Evolutionary conservation across 1,140 invertebrate species (phyloP).

Genomic region (Cotesia glomerata): DNA sequence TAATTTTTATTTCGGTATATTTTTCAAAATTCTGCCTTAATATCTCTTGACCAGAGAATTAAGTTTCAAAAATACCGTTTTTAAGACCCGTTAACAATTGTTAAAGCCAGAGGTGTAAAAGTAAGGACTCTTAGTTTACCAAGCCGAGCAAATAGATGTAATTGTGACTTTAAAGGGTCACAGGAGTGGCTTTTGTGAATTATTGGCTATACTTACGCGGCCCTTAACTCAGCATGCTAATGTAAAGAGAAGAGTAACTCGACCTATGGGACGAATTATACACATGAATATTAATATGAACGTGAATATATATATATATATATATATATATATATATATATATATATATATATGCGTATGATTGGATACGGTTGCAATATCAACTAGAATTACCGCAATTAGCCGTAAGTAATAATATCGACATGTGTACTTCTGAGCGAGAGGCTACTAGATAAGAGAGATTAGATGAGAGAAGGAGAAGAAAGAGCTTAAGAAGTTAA

Average conservation of each 20-base stretch:
- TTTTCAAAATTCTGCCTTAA: too few species aligned
- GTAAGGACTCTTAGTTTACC: neutral
- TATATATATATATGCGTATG: too few species aligned
- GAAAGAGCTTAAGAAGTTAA: neutral
- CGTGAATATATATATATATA: neutral
- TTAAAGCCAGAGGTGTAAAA: too few species aligned
- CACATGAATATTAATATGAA: neutral
- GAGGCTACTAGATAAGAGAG: neutral
- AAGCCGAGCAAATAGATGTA: neutral
- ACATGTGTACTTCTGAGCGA: neutral
- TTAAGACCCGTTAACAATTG: too few species aligned
- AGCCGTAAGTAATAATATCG: constrained; percentile 26
- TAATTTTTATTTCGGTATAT: too few species aligned
- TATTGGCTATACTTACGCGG: constrained; percentile 24
- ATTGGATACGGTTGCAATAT: constrained; percentile 12
- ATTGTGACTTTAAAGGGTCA: neutral
- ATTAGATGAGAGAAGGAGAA: neutral
- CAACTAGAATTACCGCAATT: constrained; percentile 34
- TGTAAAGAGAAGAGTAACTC: constrained; percentile 1
- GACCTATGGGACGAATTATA: neutral
- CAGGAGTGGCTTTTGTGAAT: constrained; percentile 12
- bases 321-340: too few species aligned
- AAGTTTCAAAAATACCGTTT: too few species aligned
- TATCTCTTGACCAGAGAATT: too few species aligned
- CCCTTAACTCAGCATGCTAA: neutral